phyloP scores from a whole-genome alignment of 1,140 invertebrate genomes.

The Halyomorpha halys region DNA sequence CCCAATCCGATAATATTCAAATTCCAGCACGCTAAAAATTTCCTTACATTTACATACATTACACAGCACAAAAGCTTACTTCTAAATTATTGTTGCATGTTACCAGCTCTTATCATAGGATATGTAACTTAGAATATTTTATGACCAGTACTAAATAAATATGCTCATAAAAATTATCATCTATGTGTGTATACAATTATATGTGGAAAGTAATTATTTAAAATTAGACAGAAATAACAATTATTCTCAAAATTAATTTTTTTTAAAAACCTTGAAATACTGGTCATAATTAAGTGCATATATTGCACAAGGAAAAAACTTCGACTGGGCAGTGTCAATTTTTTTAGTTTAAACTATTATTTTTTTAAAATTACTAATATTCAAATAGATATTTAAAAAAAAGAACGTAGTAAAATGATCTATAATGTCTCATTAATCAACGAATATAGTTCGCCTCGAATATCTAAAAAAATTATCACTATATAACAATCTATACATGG shows the following conservation, averaged over 20 bases:
- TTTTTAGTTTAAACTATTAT: neutral
- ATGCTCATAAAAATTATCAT: neutral
- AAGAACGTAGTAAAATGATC: neutral
- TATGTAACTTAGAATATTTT: neutral
- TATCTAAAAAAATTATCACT: slow-evolving; percentile 6
- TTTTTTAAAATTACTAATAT: neutral
- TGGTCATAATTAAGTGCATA: too few relatives aligned
- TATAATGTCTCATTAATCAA: neutral
- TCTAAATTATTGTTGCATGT: slow-evolving; percentile 12
- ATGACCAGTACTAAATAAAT: neutral
- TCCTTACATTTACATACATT: neutral
- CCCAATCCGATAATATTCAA: neutral
- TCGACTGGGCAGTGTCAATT: too few relatives aligned
- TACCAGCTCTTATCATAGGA: slow-evolving; percentile 1
- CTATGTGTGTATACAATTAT: neutral
- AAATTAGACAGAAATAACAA: neutral
- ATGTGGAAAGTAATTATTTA: neutral
- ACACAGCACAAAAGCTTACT: slow-evolving; percentile 8
- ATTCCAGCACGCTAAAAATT: neutral
- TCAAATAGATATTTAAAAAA: neutral
- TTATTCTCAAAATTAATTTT: neutral
- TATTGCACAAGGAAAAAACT: too few relatives aligned
- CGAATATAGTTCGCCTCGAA: neutral
- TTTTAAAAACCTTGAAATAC: neutral
- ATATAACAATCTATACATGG: neutral